phyloP scores from a whole-genome alignment of 2,797 vertebrate genomes.

The Premnoplex brunnescens region DNA sequence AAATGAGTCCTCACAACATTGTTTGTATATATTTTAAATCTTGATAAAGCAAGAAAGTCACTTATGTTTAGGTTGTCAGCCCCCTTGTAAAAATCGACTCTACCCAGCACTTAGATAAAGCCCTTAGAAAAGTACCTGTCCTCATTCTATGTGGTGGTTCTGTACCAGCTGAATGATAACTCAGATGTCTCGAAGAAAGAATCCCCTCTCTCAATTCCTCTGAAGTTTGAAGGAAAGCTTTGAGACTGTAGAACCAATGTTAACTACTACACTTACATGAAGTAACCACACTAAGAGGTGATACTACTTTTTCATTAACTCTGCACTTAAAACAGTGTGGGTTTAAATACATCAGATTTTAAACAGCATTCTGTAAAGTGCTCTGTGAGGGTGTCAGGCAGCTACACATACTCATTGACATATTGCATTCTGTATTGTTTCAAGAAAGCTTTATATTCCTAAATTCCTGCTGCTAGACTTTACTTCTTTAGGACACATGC shows the following conservation, averaged over 20 bases:
- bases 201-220: neutral
- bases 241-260: neutral
- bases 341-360: neutral
- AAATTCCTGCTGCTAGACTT: neutral
- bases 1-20: neutral
- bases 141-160: neutral
- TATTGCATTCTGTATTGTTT: neutral
- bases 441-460: neutral
- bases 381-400: neutral
- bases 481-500: neutral
- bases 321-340: neutral
- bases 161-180: neutral
- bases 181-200: neutral
- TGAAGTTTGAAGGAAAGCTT: constrained; percentile 42
- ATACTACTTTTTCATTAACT: neutral
- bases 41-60: neutral
- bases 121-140: neutral
- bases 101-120: neutral
- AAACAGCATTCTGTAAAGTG: constrained; percentile 5
- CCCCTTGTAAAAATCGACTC: neutral
- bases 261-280: neutral
- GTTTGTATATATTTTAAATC: neutral
- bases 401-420: neutral
- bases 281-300: neutral
- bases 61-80: neutral